Evolutionary conservation across 1,140 invertebrate species (phyloP), one percentile per base, ranked within the genome.

Genomic region (Penaeus indicus): DNA sequence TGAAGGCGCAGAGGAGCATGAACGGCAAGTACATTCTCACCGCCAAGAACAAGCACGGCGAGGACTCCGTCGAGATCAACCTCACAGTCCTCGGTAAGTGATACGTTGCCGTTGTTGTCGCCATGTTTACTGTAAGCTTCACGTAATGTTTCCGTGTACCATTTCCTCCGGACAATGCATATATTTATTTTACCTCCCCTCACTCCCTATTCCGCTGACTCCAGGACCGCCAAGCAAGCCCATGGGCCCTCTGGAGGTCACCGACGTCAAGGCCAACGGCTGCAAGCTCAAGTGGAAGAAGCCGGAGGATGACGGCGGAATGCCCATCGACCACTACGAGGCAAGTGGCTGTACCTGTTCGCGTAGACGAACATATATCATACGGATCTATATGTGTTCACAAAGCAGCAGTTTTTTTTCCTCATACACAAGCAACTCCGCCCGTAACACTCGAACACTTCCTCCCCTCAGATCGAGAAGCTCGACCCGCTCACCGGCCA

Each of bases 261-360:
- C 95, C 8, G 96, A 98, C 92, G 95, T 99, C 16, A 98, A 96
- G 3, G 98, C 99, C 93, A 97, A 98, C 92, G 96, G 97, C 32
- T 98, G 98, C 92, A 97, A 97, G 91, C 93, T 99, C 2, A 96
- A 97, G 92, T 98, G 98, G 98, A 95, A 98, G 92, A 97, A 97
- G 93, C 92, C 94, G 3, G 96, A 97, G 87, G 97, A 98, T 92
- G 97, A 98, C 92, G 98, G 98, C 87, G 98, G 98, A 32, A 93
- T 95, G 32, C 97, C 97, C 63, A 95, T 99, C 91, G 98, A 98
- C 91, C 97, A 98, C 92, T 99, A 99, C 92, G 97, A 99, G 94
- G 97, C 99, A 91, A 89, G 67, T 27, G 47, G 13, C 18, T 21
- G 16, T 16, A 13, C 7, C 54, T 54, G 54, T 16, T 54, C 54